A percentile compares a stretch with the other conserved stretches of the same genome.
Evolutionary conservation across 2,113 vertebrate species (phyloP).

Genomic region (Aptenodytes forsteri): DNA sequence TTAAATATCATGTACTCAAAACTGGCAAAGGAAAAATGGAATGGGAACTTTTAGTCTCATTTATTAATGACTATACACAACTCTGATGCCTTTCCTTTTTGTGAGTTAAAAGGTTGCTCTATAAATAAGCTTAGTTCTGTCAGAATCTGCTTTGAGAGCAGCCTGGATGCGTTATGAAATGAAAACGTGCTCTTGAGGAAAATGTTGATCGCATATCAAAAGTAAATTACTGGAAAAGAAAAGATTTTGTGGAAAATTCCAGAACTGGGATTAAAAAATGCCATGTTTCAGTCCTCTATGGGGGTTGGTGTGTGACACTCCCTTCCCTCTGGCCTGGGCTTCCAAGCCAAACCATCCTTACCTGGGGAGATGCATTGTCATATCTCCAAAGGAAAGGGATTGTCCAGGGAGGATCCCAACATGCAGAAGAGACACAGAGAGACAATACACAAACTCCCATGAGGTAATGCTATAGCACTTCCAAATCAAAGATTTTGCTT

Average conservation of each 20-base stretch:
- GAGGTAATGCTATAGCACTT: neutral
- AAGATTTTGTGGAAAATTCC: neutral
- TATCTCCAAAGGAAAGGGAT: neutral
- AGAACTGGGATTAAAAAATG: neutral
- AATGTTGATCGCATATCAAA: neutral
- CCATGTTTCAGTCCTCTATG: neutral
- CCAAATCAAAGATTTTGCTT: neutral
- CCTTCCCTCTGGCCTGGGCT: neutral
- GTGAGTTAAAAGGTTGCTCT: neutral
- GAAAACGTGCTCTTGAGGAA: constrained; percentile 1
- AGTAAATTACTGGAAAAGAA: neutral
- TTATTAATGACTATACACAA: neutral
- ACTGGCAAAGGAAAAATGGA: neutral
- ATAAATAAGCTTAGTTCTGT: neutral
- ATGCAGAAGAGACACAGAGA: neutral
- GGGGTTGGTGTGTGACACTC: neutral
- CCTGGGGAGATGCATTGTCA: neutral
- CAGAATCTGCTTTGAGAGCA: neutral
- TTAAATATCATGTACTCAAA: constrained; percentile 7
- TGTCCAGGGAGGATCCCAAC: neutral
- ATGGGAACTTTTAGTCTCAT: neutral
- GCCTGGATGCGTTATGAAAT: neutral
- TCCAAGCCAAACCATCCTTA: neutral
- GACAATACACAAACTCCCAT: neutral
- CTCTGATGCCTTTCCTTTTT: neutral